Conservation (phyloP, 35 echinoderm and acorn worm genomes). For the Lytechinus pictus region DNA sequence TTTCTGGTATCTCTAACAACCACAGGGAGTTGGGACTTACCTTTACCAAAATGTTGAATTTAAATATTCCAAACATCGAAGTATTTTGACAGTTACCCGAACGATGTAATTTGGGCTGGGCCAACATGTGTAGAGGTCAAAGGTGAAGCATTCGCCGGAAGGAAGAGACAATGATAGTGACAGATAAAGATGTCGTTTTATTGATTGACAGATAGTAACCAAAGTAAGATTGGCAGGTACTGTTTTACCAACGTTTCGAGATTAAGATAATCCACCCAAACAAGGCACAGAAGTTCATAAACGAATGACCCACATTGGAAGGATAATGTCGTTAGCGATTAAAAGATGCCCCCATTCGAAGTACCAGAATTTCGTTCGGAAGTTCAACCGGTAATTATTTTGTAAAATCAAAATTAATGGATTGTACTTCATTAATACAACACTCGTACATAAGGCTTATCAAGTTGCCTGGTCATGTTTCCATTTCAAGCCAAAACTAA, state of each 20-base stretch:
- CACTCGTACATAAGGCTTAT: too few species aligned
- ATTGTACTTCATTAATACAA: too few species aligned
- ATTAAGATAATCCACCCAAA: background rate
- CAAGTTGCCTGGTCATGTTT: too few species aligned
- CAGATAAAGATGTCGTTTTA: background rate
- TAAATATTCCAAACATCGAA: background rate
- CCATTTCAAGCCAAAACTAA: too few species aligned
- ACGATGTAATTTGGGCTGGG: background rate
- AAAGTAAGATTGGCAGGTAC: background rate
- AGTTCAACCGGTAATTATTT: too few species aligned
- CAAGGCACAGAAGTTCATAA: background rate
- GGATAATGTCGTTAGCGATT: too few species aligned
- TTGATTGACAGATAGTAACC: background rate
- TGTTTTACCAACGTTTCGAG: background rate
- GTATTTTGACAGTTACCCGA: background rate
- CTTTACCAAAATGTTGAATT: background rate
- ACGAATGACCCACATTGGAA: too few species aligned
- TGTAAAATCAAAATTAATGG: too few species aligned
- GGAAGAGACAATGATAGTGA: constrained; percentile 13
- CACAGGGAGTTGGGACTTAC: background rate
- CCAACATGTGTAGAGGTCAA: background rate
- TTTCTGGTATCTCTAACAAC: background rate
- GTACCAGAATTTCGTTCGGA: too few species aligned
- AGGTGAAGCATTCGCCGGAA: background rate
- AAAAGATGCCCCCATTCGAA: too few species aligned